phyloP scores from a whole-genome alignment of 2,113 vertebrate genomes.

The Edolisoma coerulescens region DNA sequence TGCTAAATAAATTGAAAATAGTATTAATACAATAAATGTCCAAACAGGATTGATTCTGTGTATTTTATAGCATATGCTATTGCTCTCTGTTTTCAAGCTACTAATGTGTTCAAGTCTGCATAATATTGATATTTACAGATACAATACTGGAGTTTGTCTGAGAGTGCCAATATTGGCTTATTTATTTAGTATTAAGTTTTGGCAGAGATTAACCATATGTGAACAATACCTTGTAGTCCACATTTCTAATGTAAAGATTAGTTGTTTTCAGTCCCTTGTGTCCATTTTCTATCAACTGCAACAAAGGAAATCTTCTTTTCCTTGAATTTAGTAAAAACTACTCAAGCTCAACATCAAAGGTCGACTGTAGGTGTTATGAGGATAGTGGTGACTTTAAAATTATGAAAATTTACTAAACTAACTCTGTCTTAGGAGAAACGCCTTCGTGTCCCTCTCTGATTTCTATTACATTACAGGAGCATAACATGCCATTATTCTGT shows the following conservation, averaged over 20 bases:
- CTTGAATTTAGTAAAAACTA: constrained; percentile 52
- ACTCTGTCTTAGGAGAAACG: constrained; percentile 30
- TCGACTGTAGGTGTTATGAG: constrained; percentile 15
- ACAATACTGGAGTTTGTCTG: background rate
- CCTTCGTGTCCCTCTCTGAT: constrained; percentile 24
- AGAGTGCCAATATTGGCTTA: background rate
- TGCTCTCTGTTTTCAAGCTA: constrained; percentile 15
- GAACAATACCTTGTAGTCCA: background rate
- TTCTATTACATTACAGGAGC: constrained; percentile 19
- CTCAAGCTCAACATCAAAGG: constrained; percentile 23
- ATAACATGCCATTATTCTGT: constrained; percentile 35
- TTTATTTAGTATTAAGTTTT: background rate
- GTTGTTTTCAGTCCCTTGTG: background rate
- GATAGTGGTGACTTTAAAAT: background rate
- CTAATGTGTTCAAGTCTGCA: constrained; percentile 11
- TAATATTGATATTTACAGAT: constrained; percentile 28
- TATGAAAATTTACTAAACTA: constrained; percentile 28
- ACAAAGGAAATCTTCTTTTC: background rate
- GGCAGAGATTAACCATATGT: background rate
- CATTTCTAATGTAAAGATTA: background rate
- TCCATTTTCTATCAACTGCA: background rate
- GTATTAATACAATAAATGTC: constrained; percentile 33
- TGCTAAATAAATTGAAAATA: constrained; percentile 34
- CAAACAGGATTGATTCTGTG: background rate
- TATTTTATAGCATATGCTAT: background rate